Percentiles rank a stretch among this genome's conserved stretches.
These are phyloP conservation scores for Gallirallus australis DNA, from an alignment of 2,797 vertebrate species.

Conservation along the genomic window DNA sequence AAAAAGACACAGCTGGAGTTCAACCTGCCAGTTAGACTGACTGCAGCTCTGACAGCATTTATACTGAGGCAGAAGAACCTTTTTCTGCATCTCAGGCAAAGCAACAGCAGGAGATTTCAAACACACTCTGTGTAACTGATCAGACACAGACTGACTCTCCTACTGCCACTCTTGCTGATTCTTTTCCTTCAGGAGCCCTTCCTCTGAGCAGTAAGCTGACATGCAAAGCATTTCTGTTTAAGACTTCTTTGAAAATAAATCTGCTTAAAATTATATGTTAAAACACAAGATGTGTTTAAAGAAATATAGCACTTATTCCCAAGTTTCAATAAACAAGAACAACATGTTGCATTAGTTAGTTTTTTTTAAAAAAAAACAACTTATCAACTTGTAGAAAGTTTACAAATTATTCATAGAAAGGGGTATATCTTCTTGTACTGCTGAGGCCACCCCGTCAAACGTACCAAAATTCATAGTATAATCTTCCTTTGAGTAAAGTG, in stretches of 20 bases:
- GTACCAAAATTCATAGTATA: neutral
- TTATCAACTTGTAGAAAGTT: neutral
- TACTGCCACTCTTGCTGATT: rapidly evolving
- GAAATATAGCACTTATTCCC: neutral
- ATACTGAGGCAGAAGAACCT: neutral
- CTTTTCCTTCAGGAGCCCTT: neutral
- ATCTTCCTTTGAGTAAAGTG: neutral
- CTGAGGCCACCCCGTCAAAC: neutral
- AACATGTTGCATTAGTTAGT: neutral
- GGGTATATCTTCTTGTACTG: neutral
- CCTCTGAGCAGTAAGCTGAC: neutral
- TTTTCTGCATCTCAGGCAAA: neutral
- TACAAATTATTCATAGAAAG: neutral
- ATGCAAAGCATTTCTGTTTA: neutral
- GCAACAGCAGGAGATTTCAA: neutral
- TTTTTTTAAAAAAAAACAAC: neutral
- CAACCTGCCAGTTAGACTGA: neutral
- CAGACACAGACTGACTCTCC: neutral
- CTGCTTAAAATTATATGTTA: neutral
- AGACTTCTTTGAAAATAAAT: neutral
- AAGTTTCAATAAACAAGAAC: neutral
- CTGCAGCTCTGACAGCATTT: neutral
- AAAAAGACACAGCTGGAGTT: neutral
- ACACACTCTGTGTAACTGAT: neutral
- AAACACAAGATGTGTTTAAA: neutral